A percentile compares a stretch with the other conserved stretches of the same genome.
Evolutionary conservation across 2,797 vertebrate genomes (phyloP).

Genomic region (Gastrophryne carolinensis): DNA sequence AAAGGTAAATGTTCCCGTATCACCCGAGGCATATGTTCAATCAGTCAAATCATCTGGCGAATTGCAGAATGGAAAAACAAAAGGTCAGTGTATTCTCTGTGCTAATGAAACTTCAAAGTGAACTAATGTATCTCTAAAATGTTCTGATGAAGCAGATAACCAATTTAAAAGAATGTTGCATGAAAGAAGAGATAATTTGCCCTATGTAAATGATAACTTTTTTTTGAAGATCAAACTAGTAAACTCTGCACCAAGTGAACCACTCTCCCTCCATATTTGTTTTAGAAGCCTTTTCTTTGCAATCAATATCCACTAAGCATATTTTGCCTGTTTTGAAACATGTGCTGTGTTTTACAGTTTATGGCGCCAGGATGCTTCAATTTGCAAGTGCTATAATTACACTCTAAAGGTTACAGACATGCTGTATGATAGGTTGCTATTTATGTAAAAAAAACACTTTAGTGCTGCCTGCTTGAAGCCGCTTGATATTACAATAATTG

Average conservation of each 20-base stretch:
- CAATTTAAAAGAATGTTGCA: conserved; percentile 6
- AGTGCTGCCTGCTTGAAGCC: too few relatives aligned
- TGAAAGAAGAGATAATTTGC: not conserved
- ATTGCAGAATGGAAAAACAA: not conserved
- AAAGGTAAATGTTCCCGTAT: not conserved
- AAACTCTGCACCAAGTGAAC: not conserved
- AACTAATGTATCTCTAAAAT: not conserved
- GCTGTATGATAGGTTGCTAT: not conserved
- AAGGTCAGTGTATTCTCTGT: not conserved
- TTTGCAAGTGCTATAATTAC: conserved; percentile 15
- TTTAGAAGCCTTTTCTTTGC: conserved; percentile 10
- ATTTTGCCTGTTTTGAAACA: conserved; percentile 20
- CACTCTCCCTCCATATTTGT: conserved; percentile 6
- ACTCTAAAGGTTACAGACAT: not conserved
- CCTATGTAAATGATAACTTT: not conserved
- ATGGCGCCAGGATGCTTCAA: not conserved
- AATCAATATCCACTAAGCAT: conserved; percentile 11
- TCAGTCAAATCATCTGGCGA: not conserved
- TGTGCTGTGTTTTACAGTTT: conserved; percentile 14
- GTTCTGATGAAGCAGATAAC: conserved; percentile 19
- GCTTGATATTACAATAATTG: too few relatives aligned
- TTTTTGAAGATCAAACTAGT: not conserved
- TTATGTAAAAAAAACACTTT: too few relatives aligned
- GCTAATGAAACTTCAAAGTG: not conserved
- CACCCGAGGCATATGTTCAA: not conserved